Evolutionary conservation across 1,140 invertebrate species (phyloP), one percentile per base, ranked within the genome.

Genomic region (Drosophila kurseongensis): DNA sequence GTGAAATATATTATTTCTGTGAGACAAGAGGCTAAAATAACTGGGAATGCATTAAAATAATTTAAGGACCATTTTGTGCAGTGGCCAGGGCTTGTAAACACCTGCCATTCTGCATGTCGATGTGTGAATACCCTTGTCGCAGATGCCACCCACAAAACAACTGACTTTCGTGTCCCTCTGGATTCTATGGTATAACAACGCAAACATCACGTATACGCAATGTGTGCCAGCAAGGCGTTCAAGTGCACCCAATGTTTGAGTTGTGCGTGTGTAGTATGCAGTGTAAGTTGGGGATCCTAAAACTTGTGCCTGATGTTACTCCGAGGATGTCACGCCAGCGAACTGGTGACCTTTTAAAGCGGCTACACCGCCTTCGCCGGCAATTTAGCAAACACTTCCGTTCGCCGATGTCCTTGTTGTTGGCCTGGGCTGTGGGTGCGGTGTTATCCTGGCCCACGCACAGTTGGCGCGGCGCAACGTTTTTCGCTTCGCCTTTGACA

Each of bases 121-220:
- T 40, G 16, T 41, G 36, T 18, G 14, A 54, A 36, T 18, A 38
- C 36, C 29, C 36, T 14, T 29, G 13, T 48, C 7, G 13, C 13
- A 8, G 47, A 48, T 32, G 29, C 54, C 38, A 14, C 23, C 32
- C 59, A 56, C 36, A 29, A 32, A 35, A 9, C 32, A 5, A 27
- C 45, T 42, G 40, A 35, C 50, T 57, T 42, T 23, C 18, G 13
- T 58, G 38, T 66, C 35, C 61, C 9, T n/a, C 12, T 1, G 60
- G 40, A 14, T 58, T 51, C 54, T 42, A 27, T 36, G 69, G 51
- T 59, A 59, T 27, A 52, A 67, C 72, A 71, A 65, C 32, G 56
- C 50, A 41, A 36, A 65, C 58, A 75, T 88, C 63, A 54, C 71
- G 83, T 88, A 86, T 82, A 88, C 83, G 83, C 83, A 59, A 78